Evolutionary conservation across 2,797 vertebrate genomes (phyloP).

Genomic region (Clarias fuscus): DNA sequence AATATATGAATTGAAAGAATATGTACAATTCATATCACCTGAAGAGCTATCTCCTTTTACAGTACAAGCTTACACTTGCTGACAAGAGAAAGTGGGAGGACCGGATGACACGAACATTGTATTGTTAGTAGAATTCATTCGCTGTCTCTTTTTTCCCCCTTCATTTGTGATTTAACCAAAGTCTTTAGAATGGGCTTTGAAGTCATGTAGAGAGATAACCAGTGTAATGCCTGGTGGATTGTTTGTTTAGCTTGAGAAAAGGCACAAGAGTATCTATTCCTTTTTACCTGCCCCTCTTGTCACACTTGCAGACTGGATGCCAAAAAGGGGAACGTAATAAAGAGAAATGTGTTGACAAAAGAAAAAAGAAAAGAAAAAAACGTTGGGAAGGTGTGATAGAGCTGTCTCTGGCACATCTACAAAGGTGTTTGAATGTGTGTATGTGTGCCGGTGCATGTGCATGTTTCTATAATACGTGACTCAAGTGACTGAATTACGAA

Average conservation of each 20-base stretch:
- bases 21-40: constrained; percentile 35
- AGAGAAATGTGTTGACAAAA: constrained; percentile 55
- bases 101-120: constrained; percentile 60
- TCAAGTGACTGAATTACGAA: constrained; percentile 20
- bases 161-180: constrained; percentile 58
- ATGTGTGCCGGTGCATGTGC: neutral
- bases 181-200: constrained; percentile 66
- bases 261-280: constrained; percentile 52
- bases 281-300: constrained; percentile 60
- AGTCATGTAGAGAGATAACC: constrained; percentile 59
- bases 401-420: constrained; percentile 30
- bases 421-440: neutral
- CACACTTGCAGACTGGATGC: constrained; percentile 55
- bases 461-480: neutral
- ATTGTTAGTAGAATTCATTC: constrained; percentile 67
- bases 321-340: constrained; percentile 20
- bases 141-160: constrained; percentile 53
- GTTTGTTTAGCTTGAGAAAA: constrained; percentile 67
- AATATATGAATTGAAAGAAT: constrained; percentile 14
- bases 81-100: constrained; percentile 58
- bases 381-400: constrained; percentile 50
- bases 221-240: constrained; percentile 62
- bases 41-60: constrained; percentile 60
- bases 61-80: constrained; percentile 61
- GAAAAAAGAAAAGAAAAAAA: constrained; percentile 10